Evolutionary conservation across 1,140 invertebrate species (phyloP).

Genomic region (Bombus pascuorum): DNA sequence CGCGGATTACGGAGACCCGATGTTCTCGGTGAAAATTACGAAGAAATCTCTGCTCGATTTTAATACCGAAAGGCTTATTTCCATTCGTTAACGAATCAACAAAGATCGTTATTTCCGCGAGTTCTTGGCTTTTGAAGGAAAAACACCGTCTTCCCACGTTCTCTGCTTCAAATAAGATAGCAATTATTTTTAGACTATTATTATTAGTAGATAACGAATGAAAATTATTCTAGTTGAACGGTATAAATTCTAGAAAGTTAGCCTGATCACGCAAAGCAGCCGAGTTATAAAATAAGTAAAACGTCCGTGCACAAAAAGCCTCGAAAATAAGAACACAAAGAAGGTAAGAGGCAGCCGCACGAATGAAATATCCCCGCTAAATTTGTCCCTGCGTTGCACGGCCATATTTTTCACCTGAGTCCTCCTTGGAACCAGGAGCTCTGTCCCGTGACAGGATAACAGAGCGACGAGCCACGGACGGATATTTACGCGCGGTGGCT

Average conservation of each 20-base stretch:
- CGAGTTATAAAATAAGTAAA: too few relatives aligned
- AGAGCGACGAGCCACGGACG: slow-evolving; percentile 35
- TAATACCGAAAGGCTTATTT: too few relatives aligned
- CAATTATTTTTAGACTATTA: too few relatives aligned
- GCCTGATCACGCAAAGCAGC: too few relatives aligned
- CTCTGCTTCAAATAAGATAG: too few relatives aligned
- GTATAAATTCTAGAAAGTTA: too few relatives aligned
- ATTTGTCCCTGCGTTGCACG: slow-evolving; percentile 26
- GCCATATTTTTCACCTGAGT: slow-evolving; percentile 55
- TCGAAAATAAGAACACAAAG: not conserved
- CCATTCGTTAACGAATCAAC: not conserved
- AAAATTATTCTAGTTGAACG: too few relatives aligned
- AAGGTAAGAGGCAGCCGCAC: not conserved
- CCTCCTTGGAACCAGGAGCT: slow-evolving; percentile 4
- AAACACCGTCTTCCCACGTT: too few relatives aligned
- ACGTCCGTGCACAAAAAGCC: not conserved
- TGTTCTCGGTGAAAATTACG: slow-evolving; percentile 31
- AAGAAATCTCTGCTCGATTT: slow-evolving; percentile 26
- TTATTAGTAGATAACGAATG: too few relatives aligned
- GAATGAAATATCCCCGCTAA: slow-evolving; percentile 39
- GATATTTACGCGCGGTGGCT: slow-evolving; percentile 62
- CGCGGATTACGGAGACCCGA: slow-evolving; percentile 2
- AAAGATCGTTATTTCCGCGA: too few relatives aligned
- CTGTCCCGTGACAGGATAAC: slow-evolving; percentile 56
- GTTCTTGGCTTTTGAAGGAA: too few relatives aligned